phyloP scores from a whole-genome alignment of 2,113 vertebrate genomes.

The Periophthalmus modestus region DNA sequence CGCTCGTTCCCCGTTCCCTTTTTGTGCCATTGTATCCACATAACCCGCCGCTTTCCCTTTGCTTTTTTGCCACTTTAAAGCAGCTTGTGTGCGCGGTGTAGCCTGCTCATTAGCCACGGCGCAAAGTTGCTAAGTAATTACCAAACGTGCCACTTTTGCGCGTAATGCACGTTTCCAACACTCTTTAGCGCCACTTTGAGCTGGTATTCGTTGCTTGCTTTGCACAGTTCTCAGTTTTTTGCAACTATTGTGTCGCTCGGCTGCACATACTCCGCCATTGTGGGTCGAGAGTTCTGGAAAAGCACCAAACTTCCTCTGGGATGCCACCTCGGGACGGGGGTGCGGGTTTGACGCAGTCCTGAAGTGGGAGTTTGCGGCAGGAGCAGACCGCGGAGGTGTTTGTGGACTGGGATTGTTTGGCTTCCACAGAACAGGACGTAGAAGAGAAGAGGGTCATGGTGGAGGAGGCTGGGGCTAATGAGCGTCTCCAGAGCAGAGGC shows the following conservation, averaged over 20 bases:
- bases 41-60: not conserved
- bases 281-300: constrained; percentile 41
- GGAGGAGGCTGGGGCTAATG: constrained; percentile 35
- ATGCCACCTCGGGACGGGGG: not conserved
- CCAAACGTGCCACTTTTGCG: not conserved
- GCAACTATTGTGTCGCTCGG: constrained; percentile 13
- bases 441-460: not conserved
- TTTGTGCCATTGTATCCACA: not conserved
- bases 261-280: constrained; percentile 62
- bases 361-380: not conserved
- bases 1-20: fast-evolving
- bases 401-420: not conserved
- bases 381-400: no score
- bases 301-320: constrained; percentile 55
- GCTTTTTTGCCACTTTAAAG: not conserved
- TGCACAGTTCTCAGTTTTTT: not conserved
- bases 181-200: not conserved
- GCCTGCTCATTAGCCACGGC: constrained; percentile 64
- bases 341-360: not conserved
- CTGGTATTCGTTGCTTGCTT: not conserved
- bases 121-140: constrained; percentile 59
- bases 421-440: not conserved
- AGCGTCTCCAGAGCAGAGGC: not conserved
- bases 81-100: constrained; percentile 1
- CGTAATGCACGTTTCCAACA: not conserved